Percentiles rank a stretch among this genome's conserved stretches.
Conservation (phyloP, 2,888 invertebrate genomes). For the Temnothorax rugatulus region DNA sequence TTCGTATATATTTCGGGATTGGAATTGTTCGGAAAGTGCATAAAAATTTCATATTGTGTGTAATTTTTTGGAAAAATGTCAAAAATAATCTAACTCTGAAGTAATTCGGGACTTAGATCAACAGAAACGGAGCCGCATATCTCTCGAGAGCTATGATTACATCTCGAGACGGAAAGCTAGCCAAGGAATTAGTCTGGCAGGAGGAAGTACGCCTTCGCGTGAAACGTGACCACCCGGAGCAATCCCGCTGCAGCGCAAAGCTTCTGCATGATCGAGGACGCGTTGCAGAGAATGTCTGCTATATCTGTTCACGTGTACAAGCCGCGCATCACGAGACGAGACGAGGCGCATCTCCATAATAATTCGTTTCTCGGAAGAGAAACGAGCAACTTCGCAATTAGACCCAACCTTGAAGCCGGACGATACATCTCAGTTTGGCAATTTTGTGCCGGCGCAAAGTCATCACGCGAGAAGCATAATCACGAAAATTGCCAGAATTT, state of each 20-base stretch:
- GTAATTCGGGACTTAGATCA: background rate
- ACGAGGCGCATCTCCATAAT: conserved; percentile 72
- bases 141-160: conserved; percentile 19
- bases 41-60: background rate
- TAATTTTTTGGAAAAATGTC: background rate
- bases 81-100: background rate
- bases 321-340: conserved; percentile 21
- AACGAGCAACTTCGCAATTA: conserved; percentile 72
- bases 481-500: conserved; percentile 52
- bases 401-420: conserved; percentile 70
- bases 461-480: conserved; percentile 54
- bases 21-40: background rate
- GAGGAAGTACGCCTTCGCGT: conserved; percentile 50
- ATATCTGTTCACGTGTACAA: conserved; percentile 5
- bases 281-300: conserved; percentile 18
- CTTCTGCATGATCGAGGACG: conserved; percentile 52
- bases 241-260: conserved; percentile 35
- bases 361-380: conserved; percentile 77
- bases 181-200: conserved; percentile 44
- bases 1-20: background rate
- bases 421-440: conserved; percentile 75
- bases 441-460: conserved; percentile 65
- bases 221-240: conserved; percentile 53
- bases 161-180: conserved; percentile 25
- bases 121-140: conserved; percentile 2